A percentile compares a stretch with the other conserved stretches of the same genome.
These are phyloP conservation scores for Andrena bucephala DNA, from an alignment of 2,888 invertebrate genomes.

Conservation along the genomic window DNA sequence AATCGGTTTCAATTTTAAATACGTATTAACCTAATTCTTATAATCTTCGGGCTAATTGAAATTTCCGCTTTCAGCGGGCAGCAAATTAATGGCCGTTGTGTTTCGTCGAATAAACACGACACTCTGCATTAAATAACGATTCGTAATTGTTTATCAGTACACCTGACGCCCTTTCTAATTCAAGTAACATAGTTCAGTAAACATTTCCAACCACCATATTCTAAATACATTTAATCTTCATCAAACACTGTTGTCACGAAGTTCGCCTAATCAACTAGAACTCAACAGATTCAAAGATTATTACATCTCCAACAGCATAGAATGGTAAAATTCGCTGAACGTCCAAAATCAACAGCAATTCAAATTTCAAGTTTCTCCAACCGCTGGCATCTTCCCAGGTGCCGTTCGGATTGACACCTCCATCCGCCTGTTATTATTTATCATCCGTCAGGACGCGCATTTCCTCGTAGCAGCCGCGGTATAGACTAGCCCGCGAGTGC, in stretches of 20 bases:
- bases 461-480: constrained; percentile 33
- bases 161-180: background rate
- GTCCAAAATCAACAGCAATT: background rate
- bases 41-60: constrained; percentile 56
- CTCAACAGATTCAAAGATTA: too few relatives aligned
- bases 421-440: constrained; percentile 42
- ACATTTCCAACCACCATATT: background rate
- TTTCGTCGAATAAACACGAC: constrained; percentile 38
- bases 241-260: too few relatives aligned
- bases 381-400: constrained; percentile 13
- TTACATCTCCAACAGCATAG: background rate
- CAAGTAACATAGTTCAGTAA: too few relatives aligned
- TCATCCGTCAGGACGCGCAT: constrained; percentile 23
- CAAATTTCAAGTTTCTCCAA: background rate
- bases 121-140: background rate
- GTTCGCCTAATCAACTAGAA: too few relatives aligned
- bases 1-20: constrained; percentile 55
- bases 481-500: constrained; percentile 11
- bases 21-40: constrained; percentile 59
- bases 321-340: background rate
- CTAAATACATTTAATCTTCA: background rate
- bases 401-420: constrained; percentile 17
- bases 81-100: constrained; percentile 34
- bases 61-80: constrained; percentile 38
- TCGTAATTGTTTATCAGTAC: background rate